phyloP scores from a whole-genome alignment of 2,797 vertebrate species.

The Botia almorhae region DNA sequence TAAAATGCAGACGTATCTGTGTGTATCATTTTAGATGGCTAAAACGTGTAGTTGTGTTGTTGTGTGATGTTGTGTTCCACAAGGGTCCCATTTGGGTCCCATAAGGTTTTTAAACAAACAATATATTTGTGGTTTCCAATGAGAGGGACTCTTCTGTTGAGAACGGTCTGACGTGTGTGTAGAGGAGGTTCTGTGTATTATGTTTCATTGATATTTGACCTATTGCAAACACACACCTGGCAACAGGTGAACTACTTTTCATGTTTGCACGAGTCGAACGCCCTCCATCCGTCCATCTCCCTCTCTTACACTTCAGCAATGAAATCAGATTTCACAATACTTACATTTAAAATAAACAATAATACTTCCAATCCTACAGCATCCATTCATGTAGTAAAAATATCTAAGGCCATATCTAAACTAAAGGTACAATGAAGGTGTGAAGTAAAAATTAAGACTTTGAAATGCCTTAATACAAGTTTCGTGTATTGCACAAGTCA shows the following conservation, averaged over 20 bases:
- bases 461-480: not conserved
- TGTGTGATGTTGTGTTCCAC: not conserved
- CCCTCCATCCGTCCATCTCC: not conserved
- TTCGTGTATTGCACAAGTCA: not conserved
- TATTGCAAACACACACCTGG: not conserved
- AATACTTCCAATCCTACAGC: not conserved
- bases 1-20: not conserved
- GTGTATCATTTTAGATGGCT: not conserved
- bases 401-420: not conserved
- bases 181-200: not conserved
- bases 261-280: not conserved
- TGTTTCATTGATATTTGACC: not conserved
- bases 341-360: not conserved
- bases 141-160: too few relatives aligned
- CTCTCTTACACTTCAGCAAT: not conserved
- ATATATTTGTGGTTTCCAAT: too few relatives aligned
- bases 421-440: not conserved
- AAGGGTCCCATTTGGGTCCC: not conserved
- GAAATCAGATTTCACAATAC: not conserved
- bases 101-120: too few relatives aligned
- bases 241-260: not conserved
- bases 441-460: not conserved
- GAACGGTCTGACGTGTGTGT: not conserved
- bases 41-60: not conserved
- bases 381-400: not conserved